Evolutionary conservation across 1,140 invertebrate genomes (phyloP).

Genomic region (Drosophila takahashii): DNA sequence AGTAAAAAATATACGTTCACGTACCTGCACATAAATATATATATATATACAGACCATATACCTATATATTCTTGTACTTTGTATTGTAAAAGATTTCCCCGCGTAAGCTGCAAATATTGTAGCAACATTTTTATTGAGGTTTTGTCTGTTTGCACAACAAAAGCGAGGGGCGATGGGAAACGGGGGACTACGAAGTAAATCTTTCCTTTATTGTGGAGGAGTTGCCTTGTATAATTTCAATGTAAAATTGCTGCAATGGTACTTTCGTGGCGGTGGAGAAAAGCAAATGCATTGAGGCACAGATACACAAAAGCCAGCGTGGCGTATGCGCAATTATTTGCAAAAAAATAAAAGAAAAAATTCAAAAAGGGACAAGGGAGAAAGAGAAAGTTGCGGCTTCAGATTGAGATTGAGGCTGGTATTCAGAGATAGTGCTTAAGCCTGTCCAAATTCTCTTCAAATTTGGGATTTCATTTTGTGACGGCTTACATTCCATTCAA

Average conservation of each 20-base stretch:
- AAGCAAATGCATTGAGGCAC: constrained; percentile 67
- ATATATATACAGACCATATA: not conserved
- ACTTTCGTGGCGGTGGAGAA: constrained; percentile 55
- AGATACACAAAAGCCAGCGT: constrained; percentile 72
- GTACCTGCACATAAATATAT: constrained; percentile 15
- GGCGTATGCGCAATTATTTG: constrained; percentile 81
- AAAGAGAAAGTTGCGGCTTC: constrained; percentile 20
- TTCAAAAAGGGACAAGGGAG: not conserved
- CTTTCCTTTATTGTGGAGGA: constrained; percentile 33
- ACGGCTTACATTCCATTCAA: constrained; percentile 25
- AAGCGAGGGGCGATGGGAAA: constrained; percentile 43
- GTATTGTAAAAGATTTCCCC: constrained; percentile 69
- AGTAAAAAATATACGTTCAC: constrained; percentile 26
- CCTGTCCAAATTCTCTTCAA: constrained; percentile 3
- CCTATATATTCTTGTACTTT: constrained; percentile 46
- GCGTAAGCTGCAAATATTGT: constrained; percentile 78
- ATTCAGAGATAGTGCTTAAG: constrained; percentile 11
- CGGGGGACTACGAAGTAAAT: constrained; percentile 12
- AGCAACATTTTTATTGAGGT: constrained; percentile 82
- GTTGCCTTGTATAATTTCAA: constrained; percentile 74
- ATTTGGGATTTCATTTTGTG: constrained; percentile 3
- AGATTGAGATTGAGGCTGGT: constrained; percentile 25
- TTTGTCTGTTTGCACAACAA: constrained; percentile 80
- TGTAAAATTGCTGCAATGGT: constrained; percentile 72
- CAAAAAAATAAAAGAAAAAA: constrained; percentile 39